Percentiles rank a stretch among this genome's conserved stretches.
Evolutionary conservation across 2,888 invertebrate genomes (phyloP).

Genomic region (Busseola fusca): DNA sequence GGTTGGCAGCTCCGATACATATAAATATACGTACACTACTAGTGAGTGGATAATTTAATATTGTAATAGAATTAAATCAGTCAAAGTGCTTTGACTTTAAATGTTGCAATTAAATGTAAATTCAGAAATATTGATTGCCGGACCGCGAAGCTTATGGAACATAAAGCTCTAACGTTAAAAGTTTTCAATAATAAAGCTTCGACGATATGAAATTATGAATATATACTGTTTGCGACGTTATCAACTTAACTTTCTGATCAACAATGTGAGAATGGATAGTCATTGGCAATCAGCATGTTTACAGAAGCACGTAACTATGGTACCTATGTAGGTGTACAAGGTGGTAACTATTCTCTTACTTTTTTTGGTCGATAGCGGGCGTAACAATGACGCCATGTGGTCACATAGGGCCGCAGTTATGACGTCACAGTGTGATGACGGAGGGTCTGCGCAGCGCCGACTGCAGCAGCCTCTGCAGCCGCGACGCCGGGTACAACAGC

Average conservation of each 20-base stretch:
- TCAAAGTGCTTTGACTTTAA: constrained; percentile 16
- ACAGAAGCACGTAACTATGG: background rate
- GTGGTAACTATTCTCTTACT: too few relatives aligned
- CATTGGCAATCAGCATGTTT: background rate
- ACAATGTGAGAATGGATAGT: background rate
- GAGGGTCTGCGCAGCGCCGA: constrained; percentile 62
- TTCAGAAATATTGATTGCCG: constrained; percentile 23
- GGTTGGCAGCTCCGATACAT: background rate
- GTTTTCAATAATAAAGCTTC: constrained; percentile 15
- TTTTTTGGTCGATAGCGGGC: background rate
- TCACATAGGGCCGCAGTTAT: background rate
- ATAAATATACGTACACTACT: background rate
- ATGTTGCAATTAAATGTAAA: constrained; percentile 30
- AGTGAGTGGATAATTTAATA: constrained; percentile 18
- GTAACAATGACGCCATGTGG: background rate
- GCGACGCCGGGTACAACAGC: constrained; percentile 77
- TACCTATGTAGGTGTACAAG: background rate
- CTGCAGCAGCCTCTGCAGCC: constrained; percentile 73
- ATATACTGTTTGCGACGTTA: constrained; percentile 3
- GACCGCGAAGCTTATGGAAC: background rate
- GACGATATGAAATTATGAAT: constrained; percentile 14
- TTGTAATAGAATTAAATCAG: constrained; percentile 27
- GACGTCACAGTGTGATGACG: constrained; percentile 63
- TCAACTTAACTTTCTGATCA: constrained; percentile 10
- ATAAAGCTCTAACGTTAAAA: constrained; percentile 12